These are phyloP conservation scores for Drosophila demipolita DNA, from an alignment of 2,888 invertebrate species.

Conservation along the genomic window DNA sequence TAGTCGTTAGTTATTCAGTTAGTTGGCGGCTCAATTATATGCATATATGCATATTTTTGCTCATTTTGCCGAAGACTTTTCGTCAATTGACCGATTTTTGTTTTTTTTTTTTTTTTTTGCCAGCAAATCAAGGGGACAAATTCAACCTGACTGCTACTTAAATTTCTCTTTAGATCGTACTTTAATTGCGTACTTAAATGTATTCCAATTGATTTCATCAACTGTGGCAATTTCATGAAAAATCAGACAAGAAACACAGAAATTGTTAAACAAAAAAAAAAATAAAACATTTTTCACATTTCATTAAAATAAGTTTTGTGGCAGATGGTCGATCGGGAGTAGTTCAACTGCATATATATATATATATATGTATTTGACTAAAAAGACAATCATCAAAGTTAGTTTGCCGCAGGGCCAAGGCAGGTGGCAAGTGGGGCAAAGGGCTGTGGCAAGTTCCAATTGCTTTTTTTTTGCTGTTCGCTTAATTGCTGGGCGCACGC, in stretches of 20 bases:
- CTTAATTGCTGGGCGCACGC: slow-evolving; percentile 64
- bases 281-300: slow-evolving; percentile 1
- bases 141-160: background rate
- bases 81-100: background rate
- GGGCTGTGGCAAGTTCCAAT: slow-evolving; percentile 14
- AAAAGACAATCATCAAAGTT: slow-evolving; percentile 29
- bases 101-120: background rate
- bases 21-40: slow-evolving; percentile 23
- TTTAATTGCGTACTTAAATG: slow-evolving; percentile 1
- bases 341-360: background rate
- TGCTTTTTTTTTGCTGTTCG: slow-evolving; percentile 1
- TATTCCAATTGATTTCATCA: background rate
- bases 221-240: background rate
- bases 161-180: background rate
- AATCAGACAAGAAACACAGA: background rate
- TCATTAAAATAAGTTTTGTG: background rate
- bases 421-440: slow-evolving; percentile 8
- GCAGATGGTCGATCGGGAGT: background rate
- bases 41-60: slow-evolving; percentile 5
- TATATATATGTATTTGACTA: background rate
- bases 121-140: background rate
- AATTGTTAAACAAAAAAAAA: background rate
- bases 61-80: background rate
- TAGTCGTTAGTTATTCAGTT: slow-evolving; percentile 37
- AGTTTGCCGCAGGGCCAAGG: slow-evolving; percentile 1